phyloP scores from a whole-genome alignment of 2,888 invertebrate genomes.

The Tanypteryx hageni region DNA sequence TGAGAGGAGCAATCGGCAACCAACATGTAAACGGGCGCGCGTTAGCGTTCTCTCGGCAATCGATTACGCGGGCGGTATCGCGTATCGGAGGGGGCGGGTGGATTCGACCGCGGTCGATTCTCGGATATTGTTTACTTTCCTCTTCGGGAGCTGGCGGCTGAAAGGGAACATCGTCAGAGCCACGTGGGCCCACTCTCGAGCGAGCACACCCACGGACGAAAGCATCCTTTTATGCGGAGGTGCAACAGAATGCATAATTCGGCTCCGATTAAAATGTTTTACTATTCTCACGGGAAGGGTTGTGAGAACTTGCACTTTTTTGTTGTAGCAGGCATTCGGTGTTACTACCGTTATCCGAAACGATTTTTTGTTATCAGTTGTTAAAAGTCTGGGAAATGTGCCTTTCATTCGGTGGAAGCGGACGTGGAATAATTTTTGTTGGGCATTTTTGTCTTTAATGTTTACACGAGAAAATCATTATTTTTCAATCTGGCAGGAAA shows the following conservation, averaged over 20 bases:
- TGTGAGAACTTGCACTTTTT: neutral
- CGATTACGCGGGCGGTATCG: neutral
- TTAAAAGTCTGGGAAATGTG: too few species aligned
- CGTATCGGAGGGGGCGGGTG: neutral
- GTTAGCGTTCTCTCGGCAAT: neutral
- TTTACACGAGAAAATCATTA: too few species aligned
- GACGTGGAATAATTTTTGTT: too few species aligned
- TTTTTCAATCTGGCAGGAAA: too few species aligned
- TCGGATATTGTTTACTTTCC: constrained; percentile 39
- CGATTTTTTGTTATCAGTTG: too few species aligned
- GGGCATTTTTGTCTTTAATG: too few species aligned
- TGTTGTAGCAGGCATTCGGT: neutral
- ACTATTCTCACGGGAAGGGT: neutral
- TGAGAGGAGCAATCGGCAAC: neutral
- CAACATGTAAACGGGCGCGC: neutral
- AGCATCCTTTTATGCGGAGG: neutral
- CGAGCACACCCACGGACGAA: neutral
- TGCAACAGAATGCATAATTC: neutral
- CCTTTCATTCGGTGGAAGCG: too few species aligned
- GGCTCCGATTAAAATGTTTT: neutral
- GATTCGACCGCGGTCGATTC: neutral
- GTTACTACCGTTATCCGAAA: too few species aligned
- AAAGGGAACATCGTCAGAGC: neutral
- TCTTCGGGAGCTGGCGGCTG: neutral
- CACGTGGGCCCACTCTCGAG: neutral